phyloP scores from a whole-genome alignment of 1,140 invertebrate species.

The Anastrepha ludens region DNA sequence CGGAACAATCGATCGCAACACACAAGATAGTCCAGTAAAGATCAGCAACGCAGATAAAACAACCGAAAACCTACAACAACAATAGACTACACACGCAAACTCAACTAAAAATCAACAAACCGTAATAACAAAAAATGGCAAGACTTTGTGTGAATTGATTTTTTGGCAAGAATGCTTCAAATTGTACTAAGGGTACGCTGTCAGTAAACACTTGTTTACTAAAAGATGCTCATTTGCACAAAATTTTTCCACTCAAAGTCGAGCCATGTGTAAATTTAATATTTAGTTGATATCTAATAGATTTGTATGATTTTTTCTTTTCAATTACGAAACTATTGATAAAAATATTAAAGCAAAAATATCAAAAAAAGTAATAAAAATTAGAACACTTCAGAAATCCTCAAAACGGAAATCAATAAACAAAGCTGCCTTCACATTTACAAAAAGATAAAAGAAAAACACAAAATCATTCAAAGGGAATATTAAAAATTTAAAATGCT shows the following conservation, averaged over 20 bases:
- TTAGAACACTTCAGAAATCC: conserved; percentile 62
- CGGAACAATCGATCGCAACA: neutral
- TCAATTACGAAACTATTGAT: conserved; percentile 26
- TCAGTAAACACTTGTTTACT: no score
- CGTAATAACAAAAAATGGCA: no score
- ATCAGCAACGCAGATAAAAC: conserved; percentile 33
- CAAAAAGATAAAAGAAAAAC: conserved; percentile 63
- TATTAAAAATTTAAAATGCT: conserved; percentile 61
- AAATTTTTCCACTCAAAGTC: neutral
- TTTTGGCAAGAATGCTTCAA: neutral
- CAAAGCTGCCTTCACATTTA: conserved; percentile 74
- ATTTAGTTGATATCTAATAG: conserved; percentile 50
- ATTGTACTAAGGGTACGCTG: no score
- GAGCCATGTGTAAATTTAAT: conserved; percentile 51
- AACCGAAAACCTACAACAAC: conserved; percentile 26
- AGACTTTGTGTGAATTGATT: neutral
- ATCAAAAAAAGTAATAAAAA: conserved; percentile 42
- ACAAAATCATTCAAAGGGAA: conserved; percentile 49
- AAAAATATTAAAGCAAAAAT: conserved; percentile 46
- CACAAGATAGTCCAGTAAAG: conserved; percentile 32
- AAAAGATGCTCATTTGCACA: no score
- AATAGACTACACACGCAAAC: conserved; percentile 32
- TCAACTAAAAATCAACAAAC: neutral
- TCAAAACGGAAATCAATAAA: conserved; percentile 73
- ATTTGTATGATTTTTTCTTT: conserved; percentile 6